Evolutionary conservation across 2,797 vertebrate species (phyloP), one percentile per base, ranked within the genome.

Genomic region (Typhlichthys subterraneus): DNA sequence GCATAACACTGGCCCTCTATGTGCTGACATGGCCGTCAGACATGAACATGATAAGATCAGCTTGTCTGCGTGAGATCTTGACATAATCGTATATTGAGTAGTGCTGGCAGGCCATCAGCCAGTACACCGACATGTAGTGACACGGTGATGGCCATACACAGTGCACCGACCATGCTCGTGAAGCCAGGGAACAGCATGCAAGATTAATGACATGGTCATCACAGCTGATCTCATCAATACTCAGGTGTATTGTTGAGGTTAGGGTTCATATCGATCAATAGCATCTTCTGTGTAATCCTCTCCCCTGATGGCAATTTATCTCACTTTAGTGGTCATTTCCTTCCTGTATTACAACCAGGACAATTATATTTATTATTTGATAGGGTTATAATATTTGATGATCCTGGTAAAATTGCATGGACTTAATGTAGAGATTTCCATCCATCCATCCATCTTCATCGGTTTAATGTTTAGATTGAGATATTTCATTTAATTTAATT

Each of bases 351-450:
- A 54, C 51, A 56, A 11, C 53, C 57, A 42, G 59, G 29, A 51
- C 46, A 52, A 65, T 46, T 17, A 74, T 0, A 5, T 57, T 82
- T 69, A 82, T 77, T 82, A 76, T 80, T 84, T 85, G 23, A 82
- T 82, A 9, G 56, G 11, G 52, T 49, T 47, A 19, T 61, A 67
- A 71, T 63, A 47, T 59, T 55, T 74, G 67, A 29, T 3, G 3
- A 23, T 23, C 23, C 23, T 0, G 3, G 23, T 23, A 29, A 29
- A 29, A 29, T 29, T 29, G 4, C 23, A 29, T 29, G 23, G 23
- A 4, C 23, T 29, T 29, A 29, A 29, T 29, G 23, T 29, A 23
- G 23, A 23, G 23, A 23, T 23, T 23, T 23, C 23, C 23, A 23
- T 23, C 23, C 23, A 23, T 23, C 23, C 23, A 23, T 23, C 23